phyloP scores from a whole-genome alignment of 2,113 vertebrate species.

The Hemiprocne comata region DNA sequence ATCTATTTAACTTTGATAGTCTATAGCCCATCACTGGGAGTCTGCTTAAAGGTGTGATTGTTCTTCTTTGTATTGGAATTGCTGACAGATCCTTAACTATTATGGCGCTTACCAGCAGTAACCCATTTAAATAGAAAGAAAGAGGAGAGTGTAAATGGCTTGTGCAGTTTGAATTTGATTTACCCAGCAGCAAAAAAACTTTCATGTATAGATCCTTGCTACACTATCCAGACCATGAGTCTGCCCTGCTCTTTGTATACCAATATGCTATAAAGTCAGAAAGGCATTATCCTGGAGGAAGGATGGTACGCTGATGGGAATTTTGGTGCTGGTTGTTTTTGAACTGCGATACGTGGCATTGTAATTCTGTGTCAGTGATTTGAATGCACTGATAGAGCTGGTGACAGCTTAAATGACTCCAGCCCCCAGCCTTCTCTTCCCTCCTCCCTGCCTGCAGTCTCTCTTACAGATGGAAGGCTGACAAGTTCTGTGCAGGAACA shows the following conservation, averaged over 20 bases:
- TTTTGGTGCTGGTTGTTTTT: conserved; percentile 57
- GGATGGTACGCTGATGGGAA: neutral
- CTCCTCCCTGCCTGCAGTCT: conserved; percentile 42
- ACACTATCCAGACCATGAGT: neutral
- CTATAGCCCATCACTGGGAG: conserved; percentile 56
- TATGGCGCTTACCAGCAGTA: conserved; percentile 59
- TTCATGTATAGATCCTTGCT: neutral
- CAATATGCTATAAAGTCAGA: neutral
- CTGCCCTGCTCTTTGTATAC: neutral
- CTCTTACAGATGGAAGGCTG: conserved; percentile 61
- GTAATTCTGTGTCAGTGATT: conserved; percentile 77
- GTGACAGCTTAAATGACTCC: conserved; percentile 81
- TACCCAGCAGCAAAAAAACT: conserved; percentile 49
- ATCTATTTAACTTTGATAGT: conserved; percentile 72
- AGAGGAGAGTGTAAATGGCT: conserved; percentile 27
- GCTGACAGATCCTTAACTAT: conserved; percentile 71
- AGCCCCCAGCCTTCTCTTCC: conserved; percentile 63
- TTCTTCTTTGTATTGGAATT: conserved; percentile 69
- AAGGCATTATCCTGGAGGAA: conserved; percentile 26
- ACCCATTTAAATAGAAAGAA: conserved; percentile 67
- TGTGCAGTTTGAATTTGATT: conserved; percentile 58
- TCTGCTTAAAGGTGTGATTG: conserved; percentile 66
- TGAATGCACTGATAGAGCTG: conserved; percentile 73
- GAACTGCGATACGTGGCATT: conserved; percentile 61
- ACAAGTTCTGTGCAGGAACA: conserved; percentile 62